phyloP scores from a whole-genome alignment of 2,113 vertebrate species.

The Otocyon megalotis region DNA sequence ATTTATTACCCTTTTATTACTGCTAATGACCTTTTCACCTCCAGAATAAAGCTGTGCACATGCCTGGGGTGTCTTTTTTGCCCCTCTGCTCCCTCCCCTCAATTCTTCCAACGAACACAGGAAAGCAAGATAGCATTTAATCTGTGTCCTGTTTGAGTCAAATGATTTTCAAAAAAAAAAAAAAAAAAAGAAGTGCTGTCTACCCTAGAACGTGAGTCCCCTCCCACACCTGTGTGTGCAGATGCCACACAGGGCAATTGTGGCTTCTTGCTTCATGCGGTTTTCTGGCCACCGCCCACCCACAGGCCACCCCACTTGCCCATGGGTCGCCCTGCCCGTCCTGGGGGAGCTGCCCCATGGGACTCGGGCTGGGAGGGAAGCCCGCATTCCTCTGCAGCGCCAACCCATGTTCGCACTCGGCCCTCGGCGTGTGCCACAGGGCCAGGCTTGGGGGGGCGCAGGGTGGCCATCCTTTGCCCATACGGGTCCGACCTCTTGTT shows the following conservation, averaged over 20 bases:
- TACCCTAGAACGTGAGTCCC: not conserved
- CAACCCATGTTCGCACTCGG: too few species aligned
- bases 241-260: not conserved
- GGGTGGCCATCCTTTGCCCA: not conserved
- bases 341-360: accelerated
- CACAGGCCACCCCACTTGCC: accelerated
- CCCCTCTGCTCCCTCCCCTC: not conserved
- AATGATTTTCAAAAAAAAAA: not conserved
- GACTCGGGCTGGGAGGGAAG: not conserved
- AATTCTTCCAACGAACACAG: not conserved
- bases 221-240: not conserved
- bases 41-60: not conserved
- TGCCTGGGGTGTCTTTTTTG: not conserved
- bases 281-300: not conserved
- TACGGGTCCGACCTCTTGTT: not conserved
- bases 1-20: conserved; percentile 78
- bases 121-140: not conserved
- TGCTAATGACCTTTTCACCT: conserved; percentile 83
- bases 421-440: too few species aligned
- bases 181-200: not conserved
- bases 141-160: not conserved
- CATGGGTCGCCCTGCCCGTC: not conserved
- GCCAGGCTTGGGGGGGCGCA: not conserved
- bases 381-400: accelerated
- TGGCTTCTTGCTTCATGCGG: accelerated